Base-by-base conservation (phyloP, 2,113 vertebrate species). In the Spilogale gracilis region DNA sequence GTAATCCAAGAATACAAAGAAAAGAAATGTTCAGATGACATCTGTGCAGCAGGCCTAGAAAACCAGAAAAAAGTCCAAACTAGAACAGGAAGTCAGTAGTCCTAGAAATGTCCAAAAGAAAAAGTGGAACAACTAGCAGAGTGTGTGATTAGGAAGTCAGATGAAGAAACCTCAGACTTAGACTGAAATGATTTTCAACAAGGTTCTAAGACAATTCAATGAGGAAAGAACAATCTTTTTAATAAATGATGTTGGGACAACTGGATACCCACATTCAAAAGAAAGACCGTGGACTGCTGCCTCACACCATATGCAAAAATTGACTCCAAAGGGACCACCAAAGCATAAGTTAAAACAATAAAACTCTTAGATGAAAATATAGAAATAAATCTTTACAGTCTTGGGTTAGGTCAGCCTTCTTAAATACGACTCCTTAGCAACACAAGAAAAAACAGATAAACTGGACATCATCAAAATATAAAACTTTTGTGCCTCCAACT, bases 381-480 rank as follows among this genome's bases (percentile, higher is more conserved):
- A 83, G 11, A 17, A 76, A 9, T 61, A 82, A 94, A 69, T 58
- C 4, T 97, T 61, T 21, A 81, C 45, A 18, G 74, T 12, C 6
- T 71, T 85, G 56, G 56, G 8, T 76, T 85, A 82, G 58, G 56
- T 18, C 73, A 94, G 23, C 32, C 32, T 67, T 87, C 67, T 71
- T 84, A 96, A 45, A 82, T 48, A 58, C 9, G 20, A 86, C 23
- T 54, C 43, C n/a, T 74, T 2, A 54, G 17, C 71, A 73, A 67
- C 32, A 60, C 84, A 90, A 76, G 5, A 67, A 65, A 71, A 96
- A 93, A 80, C 12, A 65, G 43, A 84, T 73, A 80, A 88, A 74
- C 50, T 76, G 6, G 63, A 74, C 78, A 74, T 93, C 61, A 67
- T 52, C 14, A 87, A 71, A 82, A 87, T 91, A 23, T 30, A 56